A percentile compares a stretch with the other conserved stretches of the same genome.
phyloP scores from a whole-genome alignment of 2,113 vertebrate species.

The Ictalurus punctatus region DNA sequence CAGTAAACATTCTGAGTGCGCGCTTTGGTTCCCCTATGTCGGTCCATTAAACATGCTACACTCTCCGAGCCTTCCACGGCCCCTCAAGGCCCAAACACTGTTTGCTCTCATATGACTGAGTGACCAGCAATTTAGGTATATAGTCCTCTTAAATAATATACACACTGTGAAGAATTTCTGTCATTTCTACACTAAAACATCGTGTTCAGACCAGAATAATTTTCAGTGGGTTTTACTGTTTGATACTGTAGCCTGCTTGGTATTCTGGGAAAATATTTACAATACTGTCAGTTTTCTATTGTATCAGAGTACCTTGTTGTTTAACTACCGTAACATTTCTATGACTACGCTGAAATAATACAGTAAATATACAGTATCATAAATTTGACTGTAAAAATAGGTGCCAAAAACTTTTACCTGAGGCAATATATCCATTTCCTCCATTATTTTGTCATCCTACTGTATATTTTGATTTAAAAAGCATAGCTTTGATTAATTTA shows the following conservation, averaged over 20 bases:
- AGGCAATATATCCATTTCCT: neutral
- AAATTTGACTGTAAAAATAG: neutral
- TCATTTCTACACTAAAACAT: neutral
- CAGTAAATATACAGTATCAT: neutral
- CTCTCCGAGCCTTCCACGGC: conserved; percentile 28
- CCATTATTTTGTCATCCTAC: neutral
- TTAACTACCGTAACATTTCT: neutral
- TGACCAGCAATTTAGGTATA: conserved; percentile 16
- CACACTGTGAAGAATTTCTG: neutral
- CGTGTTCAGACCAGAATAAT: neutral
- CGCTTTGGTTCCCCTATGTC: neutral
- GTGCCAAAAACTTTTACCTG: neutral
- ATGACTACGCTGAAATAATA: neutral
- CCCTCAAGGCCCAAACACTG: conserved; percentile 38
- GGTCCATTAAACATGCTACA: conserved; percentile 52
- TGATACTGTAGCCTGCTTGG: neutral
- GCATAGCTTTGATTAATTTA: neutral
- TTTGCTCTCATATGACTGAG: conserved; percentile 33
- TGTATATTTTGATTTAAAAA: neutral
- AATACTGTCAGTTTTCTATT: neutral
- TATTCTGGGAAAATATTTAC: neutral
- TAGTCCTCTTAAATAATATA: conserved; percentile 4
- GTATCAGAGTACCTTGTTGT: neutral
- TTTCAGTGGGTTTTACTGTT: neutral
- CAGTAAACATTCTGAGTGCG: conserved; percentile 77